Percentiles rank a stretch among this genome's conserved stretches.
phyloP scores from a whole-genome alignment of 37 sponge, comb jelly and placozoan species.

The Haliclona indistincta region DNA sequence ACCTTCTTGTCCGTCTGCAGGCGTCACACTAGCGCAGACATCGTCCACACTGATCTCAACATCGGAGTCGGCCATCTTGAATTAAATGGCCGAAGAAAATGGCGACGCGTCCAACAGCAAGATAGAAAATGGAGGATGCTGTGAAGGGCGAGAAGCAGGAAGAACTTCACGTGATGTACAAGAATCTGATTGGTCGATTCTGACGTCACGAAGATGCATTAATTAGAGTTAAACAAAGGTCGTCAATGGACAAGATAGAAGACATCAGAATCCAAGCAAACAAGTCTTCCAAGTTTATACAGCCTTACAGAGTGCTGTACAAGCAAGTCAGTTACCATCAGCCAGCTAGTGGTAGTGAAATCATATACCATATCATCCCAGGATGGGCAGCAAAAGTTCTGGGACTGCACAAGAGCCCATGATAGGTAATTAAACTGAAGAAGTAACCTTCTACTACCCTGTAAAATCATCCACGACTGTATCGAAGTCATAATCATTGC shows the following conservation, averaged over 20 bases:
- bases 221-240: background rate
- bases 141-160: no score
- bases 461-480: no score
- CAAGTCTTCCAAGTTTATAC: constrained; percentile 68
- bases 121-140: no score
- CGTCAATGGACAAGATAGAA: constrained; percentile 63
- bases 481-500: no score
- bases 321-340: constrained; percentile 59
- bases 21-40: constrained; percentile 54
- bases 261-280: constrained; percentile 62
- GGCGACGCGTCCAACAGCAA: no score
- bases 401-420: constrained; percentile 89
- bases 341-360: background rate
- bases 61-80: constrained; percentile 77
- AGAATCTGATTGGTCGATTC: no score
- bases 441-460: no score
- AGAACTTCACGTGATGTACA: no score
- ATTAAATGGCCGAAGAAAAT: background rate
- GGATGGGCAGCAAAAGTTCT: constrained; percentile 69
- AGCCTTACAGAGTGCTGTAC: constrained; percentile 79
- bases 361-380: constrained; percentile 11
- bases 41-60: constrained; percentile 64
- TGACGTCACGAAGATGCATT: no score
- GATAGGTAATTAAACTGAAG: constrained; percentile 71
- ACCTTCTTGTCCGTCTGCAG: constrained; percentile 30